Evolutionary conservation across 2,888 invertebrate genomes (phyloP).

Genomic region (Nemotelus nigrinus): DNA sequence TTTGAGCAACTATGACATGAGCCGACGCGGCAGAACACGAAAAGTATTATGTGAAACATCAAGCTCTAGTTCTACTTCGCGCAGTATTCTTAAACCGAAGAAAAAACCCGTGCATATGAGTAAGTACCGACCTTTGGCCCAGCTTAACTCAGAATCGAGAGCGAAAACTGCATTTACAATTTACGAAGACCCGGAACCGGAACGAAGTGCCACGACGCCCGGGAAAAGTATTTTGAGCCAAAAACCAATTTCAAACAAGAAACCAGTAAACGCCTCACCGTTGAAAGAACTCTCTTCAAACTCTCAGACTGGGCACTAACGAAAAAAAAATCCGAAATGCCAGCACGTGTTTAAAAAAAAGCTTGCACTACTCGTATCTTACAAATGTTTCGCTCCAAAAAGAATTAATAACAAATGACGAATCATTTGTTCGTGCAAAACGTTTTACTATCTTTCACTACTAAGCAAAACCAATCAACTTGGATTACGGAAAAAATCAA

Average conservation of each 20-base stretch:
- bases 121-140: slow-evolving; percentile 17
- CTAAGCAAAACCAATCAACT: no score
- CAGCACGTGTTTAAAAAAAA: no score
- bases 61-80: neutral
- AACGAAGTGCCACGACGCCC: neutral
- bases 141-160: neutral
- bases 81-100: neutral
- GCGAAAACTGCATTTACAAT: neutral
- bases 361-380: no score
- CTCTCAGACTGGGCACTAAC: no score
- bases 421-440: no score
- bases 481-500: no score
- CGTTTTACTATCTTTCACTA: no score
- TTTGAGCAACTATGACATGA: slow-evolving; percentile 20
- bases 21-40: slow-evolving; percentile 12
- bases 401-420: no score
- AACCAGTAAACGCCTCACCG: no score
- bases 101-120: neutral
- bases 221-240: neutral
- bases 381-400: no score
- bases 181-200: slow-evolving; percentile 7
- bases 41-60: neutral
- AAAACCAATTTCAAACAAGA: neutral
- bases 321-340: no score
- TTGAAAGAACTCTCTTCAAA: no score